Percentiles rank a stretch among this genome's conserved stretches.
Conservation (phyloP, 2,797 vertebrate genomes). For the Lates japonicus region DNA sequence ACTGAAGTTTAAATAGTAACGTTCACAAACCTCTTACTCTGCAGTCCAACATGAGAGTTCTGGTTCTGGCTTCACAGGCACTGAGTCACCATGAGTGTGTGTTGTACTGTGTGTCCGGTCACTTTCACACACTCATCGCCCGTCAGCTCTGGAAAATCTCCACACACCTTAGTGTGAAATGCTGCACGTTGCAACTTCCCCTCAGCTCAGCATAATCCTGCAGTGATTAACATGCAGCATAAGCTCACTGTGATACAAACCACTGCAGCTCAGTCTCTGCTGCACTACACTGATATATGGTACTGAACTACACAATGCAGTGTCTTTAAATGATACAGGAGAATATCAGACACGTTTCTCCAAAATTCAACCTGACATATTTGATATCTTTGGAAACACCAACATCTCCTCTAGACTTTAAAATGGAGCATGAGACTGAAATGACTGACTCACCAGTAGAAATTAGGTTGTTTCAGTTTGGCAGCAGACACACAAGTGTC, state of each 20-base stretch:
- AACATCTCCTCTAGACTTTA: background rate
- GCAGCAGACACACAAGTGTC: no score
- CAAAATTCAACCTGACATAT: background rate
- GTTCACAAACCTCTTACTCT: slow-evolving; percentile 36
- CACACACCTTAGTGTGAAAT: slow-evolving; percentile 62
- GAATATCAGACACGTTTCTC: no score
- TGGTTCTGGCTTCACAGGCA: slow-evolving; percentile 8
- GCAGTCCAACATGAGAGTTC: background rate
- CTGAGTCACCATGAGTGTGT: background rate
- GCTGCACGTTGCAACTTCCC: slow-evolving; percentile 56
- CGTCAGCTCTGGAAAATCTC: slow-evolving; percentile 29
- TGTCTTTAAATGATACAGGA: no score
- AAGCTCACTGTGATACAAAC: slow-evolving; percentile 1
- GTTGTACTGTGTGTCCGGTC: background rate
- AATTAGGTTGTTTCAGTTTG: no score
- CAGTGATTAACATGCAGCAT: slow-evolving; percentile 44
- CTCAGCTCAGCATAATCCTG: slow-evolving; percentile 63
- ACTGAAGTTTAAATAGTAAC: slow-evolving; percentile 4
- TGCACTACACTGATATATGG: background rate
- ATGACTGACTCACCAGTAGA: no score
- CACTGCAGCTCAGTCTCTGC: slow-evolving; percentile 1
- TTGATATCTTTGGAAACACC: background rate
- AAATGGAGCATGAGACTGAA: background rate
- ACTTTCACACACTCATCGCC: slow-evolving; percentile 21
- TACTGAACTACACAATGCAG: no score